Conservation (phyloP, 1,140 invertebrate species). For the Lysiphlebus fabarum region DNA sequence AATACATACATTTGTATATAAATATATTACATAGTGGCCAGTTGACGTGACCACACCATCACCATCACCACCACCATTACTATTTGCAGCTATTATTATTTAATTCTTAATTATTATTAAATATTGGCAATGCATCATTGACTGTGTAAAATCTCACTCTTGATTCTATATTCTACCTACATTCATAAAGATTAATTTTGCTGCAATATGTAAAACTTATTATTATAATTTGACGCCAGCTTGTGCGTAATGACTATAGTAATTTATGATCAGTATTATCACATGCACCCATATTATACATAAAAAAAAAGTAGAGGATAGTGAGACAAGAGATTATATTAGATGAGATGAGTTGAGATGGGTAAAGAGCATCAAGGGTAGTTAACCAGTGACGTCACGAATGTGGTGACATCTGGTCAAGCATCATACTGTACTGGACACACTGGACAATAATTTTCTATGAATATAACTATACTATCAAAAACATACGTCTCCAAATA, state of each 20-base stretch:
- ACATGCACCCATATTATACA: conserved; percentile 27
- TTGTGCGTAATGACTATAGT: conserved; percentile 51
- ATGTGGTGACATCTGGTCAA: conserved; percentile 53
- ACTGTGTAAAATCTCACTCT: no score
- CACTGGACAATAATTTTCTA: conserved; percentile 30
- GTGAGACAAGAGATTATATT: no score
- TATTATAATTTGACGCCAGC: conserved; percentile 42
- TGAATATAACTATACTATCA: conserved; percentile 43
- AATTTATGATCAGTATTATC: conserved; percentile 57
- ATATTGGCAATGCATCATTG: conserved; percentile 24
- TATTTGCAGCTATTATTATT: conserved; percentile 53
- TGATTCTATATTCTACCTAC: no score
- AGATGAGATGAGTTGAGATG: conserved; percentile 1
- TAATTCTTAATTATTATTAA: conserved; percentile 33
- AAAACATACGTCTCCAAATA: no score
- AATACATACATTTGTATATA: neutral
- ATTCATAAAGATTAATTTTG: no score
- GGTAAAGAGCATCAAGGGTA: conserved; percentile 33
- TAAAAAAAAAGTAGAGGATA: no score
- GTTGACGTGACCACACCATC: conserved; percentile 27
- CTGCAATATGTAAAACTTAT: conserved; percentile 20
- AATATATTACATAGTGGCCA: conserved; percentile 11
- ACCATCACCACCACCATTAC: conserved; percentile 39
- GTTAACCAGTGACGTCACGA: conserved; percentile 57
- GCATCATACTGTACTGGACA: conserved; percentile 39